These are phyloP conservation scores for Crypturellus tataupa DNA, from an alignment of 2,797 vertebrate genomes.

Conservation along the genomic window DNA sequence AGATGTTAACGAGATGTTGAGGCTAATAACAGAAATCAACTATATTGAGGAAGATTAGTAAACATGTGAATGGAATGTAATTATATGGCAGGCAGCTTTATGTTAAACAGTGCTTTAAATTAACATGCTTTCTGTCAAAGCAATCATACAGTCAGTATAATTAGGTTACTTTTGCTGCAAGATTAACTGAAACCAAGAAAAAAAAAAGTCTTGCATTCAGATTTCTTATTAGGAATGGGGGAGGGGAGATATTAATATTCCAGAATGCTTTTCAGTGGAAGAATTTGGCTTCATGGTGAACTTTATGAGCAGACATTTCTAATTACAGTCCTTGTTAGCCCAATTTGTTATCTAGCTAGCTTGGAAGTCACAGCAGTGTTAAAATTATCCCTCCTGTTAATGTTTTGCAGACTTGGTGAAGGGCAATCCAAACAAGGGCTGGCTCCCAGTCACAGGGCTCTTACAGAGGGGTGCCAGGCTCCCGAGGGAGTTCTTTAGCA, in stretches of 20 bases:
- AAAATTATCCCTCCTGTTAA: slow-evolving; percentile 53
- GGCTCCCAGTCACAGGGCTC: slow-evolving; percentile 51
- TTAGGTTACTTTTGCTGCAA: slow-evolving; percentile 49
- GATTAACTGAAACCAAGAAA: slow-evolving; percentile 62
- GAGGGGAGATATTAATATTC: slow-evolving; percentile 2
- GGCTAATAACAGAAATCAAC: slow-evolving; percentile 73
- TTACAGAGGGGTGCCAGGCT: slow-evolving; percentile 28
- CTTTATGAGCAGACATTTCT: slow-evolving; percentile 57
- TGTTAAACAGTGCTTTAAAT: slow-evolving; percentile 65
- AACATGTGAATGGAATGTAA: slow-evolving; percentile 67
- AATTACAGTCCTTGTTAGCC: slow-evolving; percentile 50
- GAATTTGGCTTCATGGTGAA: slow-evolving; percentile 28
- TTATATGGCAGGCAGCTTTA: slow-evolving; percentile 64
- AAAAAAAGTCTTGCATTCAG: slow-evolving; percentile 10
- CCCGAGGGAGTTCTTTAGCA: slow-evolving; percentile 13
- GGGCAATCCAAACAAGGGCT: slow-evolving; percentile 55
- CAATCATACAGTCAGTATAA: slow-evolving; percentile 43
- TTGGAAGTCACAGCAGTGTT: slow-evolving; percentile 46
- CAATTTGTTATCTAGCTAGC: slow-evolving; percentile 55
- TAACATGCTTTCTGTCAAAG: slow-evolving; percentile 54
- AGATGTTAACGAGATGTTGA: slow-evolving; percentile 58
- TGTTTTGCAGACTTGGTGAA: slow-evolving; percentile 44
- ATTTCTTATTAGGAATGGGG: slow-evolving; percentile 31
- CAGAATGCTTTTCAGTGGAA: slow-evolving; percentile 12
- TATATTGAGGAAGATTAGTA: slow-evolving; percentile 67